Evolutionary conservation across 1,140 invertebrate genomes (phyloP).

Genomic region (Heliconius melpomene): DNA sequence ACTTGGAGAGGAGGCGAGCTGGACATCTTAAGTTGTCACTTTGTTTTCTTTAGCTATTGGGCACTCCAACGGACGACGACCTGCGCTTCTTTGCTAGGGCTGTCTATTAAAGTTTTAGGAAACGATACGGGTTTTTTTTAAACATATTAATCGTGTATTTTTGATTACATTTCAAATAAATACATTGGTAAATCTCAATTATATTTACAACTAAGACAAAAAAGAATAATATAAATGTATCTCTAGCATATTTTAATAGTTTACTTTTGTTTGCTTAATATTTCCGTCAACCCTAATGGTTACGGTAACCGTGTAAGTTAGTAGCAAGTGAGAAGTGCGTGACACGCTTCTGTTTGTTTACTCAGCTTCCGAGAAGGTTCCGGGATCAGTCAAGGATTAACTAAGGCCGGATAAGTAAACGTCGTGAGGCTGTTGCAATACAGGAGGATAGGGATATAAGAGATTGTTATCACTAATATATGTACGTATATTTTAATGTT

Average conservation of each 20-base stretch:
- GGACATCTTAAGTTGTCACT: constrained; percentile 75
- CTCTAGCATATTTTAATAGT: neutral
- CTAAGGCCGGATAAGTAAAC: constrained; percentile 30
- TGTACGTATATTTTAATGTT: too few species aligned
- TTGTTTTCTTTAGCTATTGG: constrained; percentile 74
- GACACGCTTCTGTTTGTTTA: constrained; percentile 71
- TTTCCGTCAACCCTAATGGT: constrained; percentile 48
- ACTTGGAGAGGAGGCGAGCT: constrained; percentile 57
- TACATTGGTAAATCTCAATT: too few species aligned
- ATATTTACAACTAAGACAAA: neutral
- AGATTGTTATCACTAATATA: neutral
- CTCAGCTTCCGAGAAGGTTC: constrained; percentile 57
- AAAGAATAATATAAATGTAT: too few species aligned
- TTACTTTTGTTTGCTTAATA: constrained; percentile 2
- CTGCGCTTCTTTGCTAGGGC: constrained; percentile 55
- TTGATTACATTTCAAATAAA: too few species aligned
- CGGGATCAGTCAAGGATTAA: constrained; percentile 48
- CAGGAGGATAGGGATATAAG: constrained; percentile 15
- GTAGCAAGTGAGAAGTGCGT: constrained; percentile 67
- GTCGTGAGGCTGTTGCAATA: constrained; percentile 16
- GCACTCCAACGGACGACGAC: constrained; percentile 64
- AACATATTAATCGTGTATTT: too few species aligned
- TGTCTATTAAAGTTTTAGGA: constrained; percentile 38
- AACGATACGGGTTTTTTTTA: neutral
- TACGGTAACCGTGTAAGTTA: constrained; percentile 71